Base-by-base conservation (phyloP, 2,888 invertebrate species). In the Pimpla rufipes region DNA sequence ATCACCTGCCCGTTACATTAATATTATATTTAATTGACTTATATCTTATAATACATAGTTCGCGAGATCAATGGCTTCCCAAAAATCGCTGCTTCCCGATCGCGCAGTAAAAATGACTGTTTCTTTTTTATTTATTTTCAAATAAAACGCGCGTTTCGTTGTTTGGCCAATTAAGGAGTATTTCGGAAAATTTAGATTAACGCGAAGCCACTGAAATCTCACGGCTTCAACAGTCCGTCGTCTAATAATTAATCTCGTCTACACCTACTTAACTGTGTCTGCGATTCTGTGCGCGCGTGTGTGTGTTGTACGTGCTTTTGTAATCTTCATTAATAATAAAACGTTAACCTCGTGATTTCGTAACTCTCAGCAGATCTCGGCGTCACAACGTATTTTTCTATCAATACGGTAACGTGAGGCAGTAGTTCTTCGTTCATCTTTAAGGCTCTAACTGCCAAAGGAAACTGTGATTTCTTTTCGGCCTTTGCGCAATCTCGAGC, bases 211-310 rank as follows among this genome's bases (percentile, higher is more conserved):
- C 50, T 67, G 64, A 55, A 55, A 79, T 78, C 66, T 16, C 79
- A 78, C 66, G 71, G 40, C 57, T 84, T 76, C 73, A 88, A 87
- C 85, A 86, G 83, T 86, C 85, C 83, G 57, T 81, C 79, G 16
- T 78, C 86, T 87, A 86, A 81, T 83, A 71, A 79, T 79, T 76
- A 73, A 73, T 79, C 76, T 75, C 71, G 73, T 77, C 87, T 86
- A 88, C 84, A 85, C 86, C 87, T 87, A 87, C 85, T 87, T 86
- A 87, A 87, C 87, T 84, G 83, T 82, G 83, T 86, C 71, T 80
- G 75, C 59, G 66, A 64, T 75, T 79, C 55, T 64, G 50, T 64
- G 71, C 57, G 52, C 73, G 66, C 77, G 76, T 42, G 35, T 73
- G 57, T 74, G 21, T 64, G 10, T 79, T 67, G 59, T 76, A 23